Evolutionary conservation across 2,113 vertebrate genomes (phyloP), one percentile per base, ranked within the genome.

Genomic region (Oxyruncus cristatus): DNA sequence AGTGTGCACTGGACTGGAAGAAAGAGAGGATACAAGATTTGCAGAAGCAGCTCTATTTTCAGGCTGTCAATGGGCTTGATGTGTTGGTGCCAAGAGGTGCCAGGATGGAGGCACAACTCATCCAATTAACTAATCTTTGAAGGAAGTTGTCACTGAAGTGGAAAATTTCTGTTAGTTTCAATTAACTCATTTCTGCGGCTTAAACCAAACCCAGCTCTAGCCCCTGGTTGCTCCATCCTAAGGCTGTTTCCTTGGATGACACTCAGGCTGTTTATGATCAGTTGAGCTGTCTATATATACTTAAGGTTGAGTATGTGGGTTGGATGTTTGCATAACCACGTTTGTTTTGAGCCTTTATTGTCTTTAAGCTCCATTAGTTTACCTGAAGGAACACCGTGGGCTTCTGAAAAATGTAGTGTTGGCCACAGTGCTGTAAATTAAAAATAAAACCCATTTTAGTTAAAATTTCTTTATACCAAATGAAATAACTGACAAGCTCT

Each of bases 401-500:
- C 71, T 71, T 70, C 59, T 63, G 65, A 74, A 77, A 86, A 89
- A 65, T 8, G 2, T 12, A 49, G 7, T 35, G 47, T 55, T 1
- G 13, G 61, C 75, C 75, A 76, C 68, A 32, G 56, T 13, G 61
- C 63, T 81, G 61, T 42, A 89, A 80, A 93, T 26, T 74, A 53
- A 84, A 95, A 94, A 55, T n/a, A 93, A 89, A 89, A 75, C 28
- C 20, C 49, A 21, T 59, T 89, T 91, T 23, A 91, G 62, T 74
- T 47, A 66, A 15, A 37, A 72, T 82, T 42, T 9, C 0, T 78
- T 95, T 92, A 11, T 70, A 66, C 16, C 0, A 1, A 85, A 93
- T 84, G 89, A 92, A 96, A 91, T 86, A 93, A 88, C 85, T 61
- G 85, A 90, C 89, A 90, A 92, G 76, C 59, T 95, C 75, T 35